Evolutionary conservation across 2,888 invertebrate genomes (phyloP).

Genomic region (Ichneumoninae sp.): DNA sequence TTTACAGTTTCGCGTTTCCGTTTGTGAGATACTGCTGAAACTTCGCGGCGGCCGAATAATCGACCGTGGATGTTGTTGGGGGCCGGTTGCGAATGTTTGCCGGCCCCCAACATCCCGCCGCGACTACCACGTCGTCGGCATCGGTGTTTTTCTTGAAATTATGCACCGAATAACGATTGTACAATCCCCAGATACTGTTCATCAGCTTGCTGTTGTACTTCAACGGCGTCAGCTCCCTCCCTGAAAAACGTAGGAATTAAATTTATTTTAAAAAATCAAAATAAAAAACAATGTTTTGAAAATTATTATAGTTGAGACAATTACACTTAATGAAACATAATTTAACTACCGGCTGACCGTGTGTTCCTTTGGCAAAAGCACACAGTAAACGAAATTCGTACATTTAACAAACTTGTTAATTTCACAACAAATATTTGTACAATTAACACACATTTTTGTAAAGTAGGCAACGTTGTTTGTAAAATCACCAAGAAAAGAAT

Average conservation of each 20-base stretch:
- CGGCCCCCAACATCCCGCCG: conserved; percentile 83
- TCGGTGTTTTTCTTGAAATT: conserved; percentile 93
- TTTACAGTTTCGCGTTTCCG: conserved; percentile 50
- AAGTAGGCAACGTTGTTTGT: too few species aligned
- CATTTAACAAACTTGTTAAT: too few species aligned
- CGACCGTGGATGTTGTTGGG: conserved; percentile 61
- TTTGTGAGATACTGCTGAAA: conserved; percentile 48
- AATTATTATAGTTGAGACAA: neutral
- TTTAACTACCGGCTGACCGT: neutral
- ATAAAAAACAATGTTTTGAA: neutral
- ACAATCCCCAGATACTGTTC: conserved; percentile 96
- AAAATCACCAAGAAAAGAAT: too few species aligned
- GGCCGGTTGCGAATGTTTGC: conserved; percentile 52
- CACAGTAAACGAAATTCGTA: neutral
- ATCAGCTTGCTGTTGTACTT: conserved; percentile 94
- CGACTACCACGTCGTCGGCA: conserved; percentile 81
- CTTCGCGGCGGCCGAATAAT: conserved; percentile 61
- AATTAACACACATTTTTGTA: too few species aligned
- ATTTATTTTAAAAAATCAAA: conserved; percentile 58
- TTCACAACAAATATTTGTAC: neutral
- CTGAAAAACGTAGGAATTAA: conserved; percentile 83
- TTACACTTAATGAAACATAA: neutral
- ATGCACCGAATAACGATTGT: conserved; percentile 95
- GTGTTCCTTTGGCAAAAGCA: neutral
- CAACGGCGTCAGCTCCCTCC: conserved; percentile 88